These are phyloP conservation scores for Geothlypis trichas DNA, from an alignment of 2,113 vertebrate species.

Conservation along the genomic window DNA sequence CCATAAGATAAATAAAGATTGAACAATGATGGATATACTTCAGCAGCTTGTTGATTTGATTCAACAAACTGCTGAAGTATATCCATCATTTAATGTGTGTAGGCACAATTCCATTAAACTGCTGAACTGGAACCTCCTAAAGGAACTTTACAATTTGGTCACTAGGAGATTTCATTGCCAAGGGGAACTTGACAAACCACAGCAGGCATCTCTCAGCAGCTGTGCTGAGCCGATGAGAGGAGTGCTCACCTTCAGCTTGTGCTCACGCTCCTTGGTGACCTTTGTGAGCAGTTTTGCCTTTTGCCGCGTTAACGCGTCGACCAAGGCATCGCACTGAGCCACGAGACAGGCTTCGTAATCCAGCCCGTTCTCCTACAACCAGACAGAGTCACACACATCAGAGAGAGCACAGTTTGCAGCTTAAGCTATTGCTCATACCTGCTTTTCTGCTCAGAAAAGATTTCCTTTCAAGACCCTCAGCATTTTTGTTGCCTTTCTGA, in stretches of 20 bases:
- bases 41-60: neutral
- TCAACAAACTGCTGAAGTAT: neutral
- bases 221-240: neutral
- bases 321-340: constrained; percentile 96
- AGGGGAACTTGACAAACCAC: neutral
- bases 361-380: constrained; percentile 88
- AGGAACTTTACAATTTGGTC: neutral
- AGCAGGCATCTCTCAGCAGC: neutral
- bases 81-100: neutral
- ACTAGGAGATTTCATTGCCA: neutral
- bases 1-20: neutral
- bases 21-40: neutral
- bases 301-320: constrained; percentile 92
- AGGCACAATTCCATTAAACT: neutral
- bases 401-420: neutral
- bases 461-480: neutral
- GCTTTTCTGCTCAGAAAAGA: neutral
- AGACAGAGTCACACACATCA: neutral
- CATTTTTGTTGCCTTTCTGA: neutral
- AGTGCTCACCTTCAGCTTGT: constrained; percentile 90
- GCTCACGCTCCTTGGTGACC: constrained; percentile 95
- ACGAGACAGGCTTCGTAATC: constrained; percentile 97
- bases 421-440: neutral
- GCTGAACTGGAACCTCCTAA: neutral
- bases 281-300: constrained; percentile 98